A percentile compares a stretch with the other conserved stretches of the same genome.
These are phyloP conservation scores for Odontesthes bonariensis DNA, from an alignment of 2,113 vertebrate genomes.

Conservation along the genomic window DNA sequence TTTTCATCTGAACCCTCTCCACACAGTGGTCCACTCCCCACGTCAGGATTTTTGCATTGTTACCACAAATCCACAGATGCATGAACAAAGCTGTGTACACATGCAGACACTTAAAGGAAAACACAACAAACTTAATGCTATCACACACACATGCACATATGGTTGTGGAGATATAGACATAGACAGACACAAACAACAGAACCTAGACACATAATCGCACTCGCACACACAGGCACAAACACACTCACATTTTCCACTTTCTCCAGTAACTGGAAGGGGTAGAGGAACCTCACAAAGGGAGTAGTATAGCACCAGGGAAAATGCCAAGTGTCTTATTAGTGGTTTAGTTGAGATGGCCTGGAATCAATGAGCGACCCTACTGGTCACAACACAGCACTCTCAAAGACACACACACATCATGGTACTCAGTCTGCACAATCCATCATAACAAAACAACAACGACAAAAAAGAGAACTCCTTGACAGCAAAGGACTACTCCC, in stretches of 20 bases:
- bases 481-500: conserved; percentile 49
- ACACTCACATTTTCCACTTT: conserved; percentile 24
- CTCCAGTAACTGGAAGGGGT: conserved; percentile 46
- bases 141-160: conserved; percentile 35
- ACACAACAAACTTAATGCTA: conserved; percentile 25
- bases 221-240: conserved; percentile 15
- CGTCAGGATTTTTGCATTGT: conserved; percentile 14
- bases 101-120: conserved; percentile 3
- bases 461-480: conserved; percentile 36
- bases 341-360: conserved; percentile 70
- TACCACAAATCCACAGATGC: conserved; percentile 38
- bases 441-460: conserved; percentile 67
- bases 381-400: conserved; percentile 71
- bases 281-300: conserved; percentile 60
- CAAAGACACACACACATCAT: conserved; percentile 69
- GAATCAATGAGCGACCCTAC: conserved; percentile 76
- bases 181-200: conserved; percentile 21
- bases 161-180: conserved; percentile 9
- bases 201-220: not conserved
- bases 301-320: conserved; percentile 74
- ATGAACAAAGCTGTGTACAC: conserved; percentile 31
- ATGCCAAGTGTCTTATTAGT: conserved; percentile 84
- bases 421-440: conserved; percentile 63
- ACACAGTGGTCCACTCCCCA: not conserved
- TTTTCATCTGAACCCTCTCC: conserved; percentile 39